Conservation (phyloP, 2,888 invertebrate genomes). For the Elgonia sp. region DNA sequence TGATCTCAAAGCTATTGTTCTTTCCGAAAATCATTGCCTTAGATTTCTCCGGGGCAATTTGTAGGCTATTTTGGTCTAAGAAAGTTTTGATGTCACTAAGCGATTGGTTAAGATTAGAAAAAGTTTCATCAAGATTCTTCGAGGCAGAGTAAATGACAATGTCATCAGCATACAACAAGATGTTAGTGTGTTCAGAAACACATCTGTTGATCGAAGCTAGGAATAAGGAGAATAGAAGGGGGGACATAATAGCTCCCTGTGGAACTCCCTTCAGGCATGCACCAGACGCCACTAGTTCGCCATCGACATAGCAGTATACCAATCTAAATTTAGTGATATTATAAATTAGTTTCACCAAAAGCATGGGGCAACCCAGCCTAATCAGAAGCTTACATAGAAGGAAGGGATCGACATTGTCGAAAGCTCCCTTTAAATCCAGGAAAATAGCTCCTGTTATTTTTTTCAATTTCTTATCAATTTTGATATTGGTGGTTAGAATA, state of each 20-base stretch:
- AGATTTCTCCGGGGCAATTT: not conserved
- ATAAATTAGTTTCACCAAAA: not conserved
- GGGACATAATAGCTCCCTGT: not conserved
- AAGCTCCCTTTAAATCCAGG: not conserved
- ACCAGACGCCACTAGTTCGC: not conserved
- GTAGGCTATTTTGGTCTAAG: not conserved
- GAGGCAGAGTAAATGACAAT: not conserved
- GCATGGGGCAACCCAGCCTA: not conserved
- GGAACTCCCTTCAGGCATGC: not conserved
- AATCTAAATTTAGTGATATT: not conserved
- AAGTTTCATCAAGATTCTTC: not conserved
- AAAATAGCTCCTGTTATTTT: not conserved
- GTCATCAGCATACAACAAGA: not conserved
- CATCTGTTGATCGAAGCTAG: not conserved
- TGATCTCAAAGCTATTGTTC: too few relatives aligned
- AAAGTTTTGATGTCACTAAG: not conserved
- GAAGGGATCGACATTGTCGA: not conserved
- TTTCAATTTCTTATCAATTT: too few relatives aligned
- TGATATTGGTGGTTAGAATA: too few relatives aligned
- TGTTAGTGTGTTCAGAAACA: not conserved
- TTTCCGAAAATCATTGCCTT: not conserved
- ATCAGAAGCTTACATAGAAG: not conserved
- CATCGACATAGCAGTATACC: not conserved
- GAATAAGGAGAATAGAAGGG: not conserved
- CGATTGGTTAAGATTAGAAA: not conserved